Conservation (phyloP, 2,797 vertebrate genomes). For the Hippocampus kuda region DNA sequence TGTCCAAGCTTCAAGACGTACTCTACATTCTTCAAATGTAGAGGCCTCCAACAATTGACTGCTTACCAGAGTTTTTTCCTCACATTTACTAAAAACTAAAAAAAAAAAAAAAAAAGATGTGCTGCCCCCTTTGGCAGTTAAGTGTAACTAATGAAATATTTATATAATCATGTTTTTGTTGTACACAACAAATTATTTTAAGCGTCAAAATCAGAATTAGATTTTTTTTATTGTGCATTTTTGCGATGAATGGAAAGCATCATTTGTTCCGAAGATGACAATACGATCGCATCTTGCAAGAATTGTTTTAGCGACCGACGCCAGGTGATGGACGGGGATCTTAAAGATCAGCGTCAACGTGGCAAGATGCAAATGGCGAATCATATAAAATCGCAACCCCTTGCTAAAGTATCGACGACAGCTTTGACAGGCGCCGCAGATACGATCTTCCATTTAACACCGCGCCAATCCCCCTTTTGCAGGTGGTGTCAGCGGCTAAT, state of each 20-base stretch:
- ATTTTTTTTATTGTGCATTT: background rate
- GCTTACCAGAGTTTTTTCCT: no score
- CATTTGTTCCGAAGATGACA: background rate
- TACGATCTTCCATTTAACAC: constrained; percentile 61
- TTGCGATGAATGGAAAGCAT: background rate
- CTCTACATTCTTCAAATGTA: no score
- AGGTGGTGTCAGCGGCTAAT: constrained; percentile 55
- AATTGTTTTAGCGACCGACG: constrained; percentile 3
- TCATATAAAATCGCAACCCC: background rate
- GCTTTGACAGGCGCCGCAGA: constrained; percentile 38
- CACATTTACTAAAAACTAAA: no score
- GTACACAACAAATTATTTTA: no score
- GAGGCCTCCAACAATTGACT: no score
- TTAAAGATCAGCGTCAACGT: constrained; percentile 27
- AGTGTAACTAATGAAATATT: no score
- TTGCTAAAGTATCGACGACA: constrained; percentile 35
- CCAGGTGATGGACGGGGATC: constrained; percentile 9
- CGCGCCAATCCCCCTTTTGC: constrained; percentile 39
- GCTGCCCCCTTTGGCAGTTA: no score
- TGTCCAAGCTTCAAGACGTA: no score
- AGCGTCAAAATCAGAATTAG: background rate
- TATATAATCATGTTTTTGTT: no score
- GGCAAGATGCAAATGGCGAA: constrained; percentile 35
- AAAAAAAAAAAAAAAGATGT: no score
- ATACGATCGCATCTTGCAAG: background rate